Evolutionary conservation across 2,888 invertebrate genomes (phyloP).

Genomic region (Malthinus flaveolus): DNA sequence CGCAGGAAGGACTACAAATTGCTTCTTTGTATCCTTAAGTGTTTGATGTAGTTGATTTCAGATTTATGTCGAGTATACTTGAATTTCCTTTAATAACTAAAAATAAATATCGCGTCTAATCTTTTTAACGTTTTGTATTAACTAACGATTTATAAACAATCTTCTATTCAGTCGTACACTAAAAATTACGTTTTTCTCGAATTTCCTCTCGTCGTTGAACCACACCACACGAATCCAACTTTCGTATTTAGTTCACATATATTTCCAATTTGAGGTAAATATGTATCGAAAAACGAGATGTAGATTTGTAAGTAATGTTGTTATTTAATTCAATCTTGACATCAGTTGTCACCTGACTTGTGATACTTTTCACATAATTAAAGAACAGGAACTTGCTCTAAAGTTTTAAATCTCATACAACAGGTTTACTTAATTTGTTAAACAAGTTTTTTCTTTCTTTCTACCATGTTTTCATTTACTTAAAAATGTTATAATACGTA

Average conservation of each 20-base stretch:
- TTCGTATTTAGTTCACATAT: background rate
- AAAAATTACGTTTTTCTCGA: no score
- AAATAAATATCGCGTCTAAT: no score
- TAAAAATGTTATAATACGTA: conserved; percentile 7
- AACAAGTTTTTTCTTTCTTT: conserved; percentile 28
- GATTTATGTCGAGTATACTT: conserved; percentile 15
- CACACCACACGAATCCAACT: no score
- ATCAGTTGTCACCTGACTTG: conserved; percentile 7
- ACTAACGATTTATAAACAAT: no score
- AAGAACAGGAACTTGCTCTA: conserved; percentile 18
- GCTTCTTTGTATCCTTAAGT: conserved; percentile 32
- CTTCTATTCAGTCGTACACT: no score
- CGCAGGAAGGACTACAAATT: conserved; percentile 41
- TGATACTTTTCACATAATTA: conserved; percentile 15
- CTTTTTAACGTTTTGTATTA: no score
- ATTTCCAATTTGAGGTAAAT: conserved; percentile 4
- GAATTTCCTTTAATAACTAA: conserved; percentile 3
- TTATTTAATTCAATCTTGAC: conserved; percentile 8
- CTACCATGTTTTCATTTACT: conserved; percentile 12
- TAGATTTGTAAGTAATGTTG: conserved; percentile 7
- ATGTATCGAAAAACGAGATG: conserved; percentile 5
- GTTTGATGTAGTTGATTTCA: conserved; percentile 17
- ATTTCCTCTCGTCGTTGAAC: no score
- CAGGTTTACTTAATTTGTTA: conserved; percentile 30
- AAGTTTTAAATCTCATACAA: conserved; percentile 20